These are phyloP conservation scores for Sebastes hubbsi DNA, from an alignment of 2,797 vertebrate genomes.

Conservation along the genomic window DNA sequence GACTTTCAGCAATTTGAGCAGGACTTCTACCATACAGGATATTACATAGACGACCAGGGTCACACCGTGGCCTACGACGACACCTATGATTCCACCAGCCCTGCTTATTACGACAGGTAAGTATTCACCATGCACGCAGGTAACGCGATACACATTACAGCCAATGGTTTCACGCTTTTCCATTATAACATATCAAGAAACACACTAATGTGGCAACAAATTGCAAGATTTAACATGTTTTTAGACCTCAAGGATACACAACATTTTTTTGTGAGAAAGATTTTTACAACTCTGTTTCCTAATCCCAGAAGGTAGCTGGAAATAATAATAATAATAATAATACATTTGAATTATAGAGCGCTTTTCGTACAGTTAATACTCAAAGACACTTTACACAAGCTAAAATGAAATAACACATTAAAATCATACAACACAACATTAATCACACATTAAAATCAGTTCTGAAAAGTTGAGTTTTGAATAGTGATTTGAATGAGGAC, in stretches of 20 bases:
- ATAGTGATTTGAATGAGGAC: too few relatives aligned
- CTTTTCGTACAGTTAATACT: too few relatives aligned
- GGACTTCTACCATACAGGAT: conserved; percentile 90
- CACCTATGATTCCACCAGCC: background rate
- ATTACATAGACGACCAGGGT: conserved; percentile 82
- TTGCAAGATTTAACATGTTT: background rate
- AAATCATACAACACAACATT: too few relatives aligned
- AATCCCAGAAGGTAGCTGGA: background rate
- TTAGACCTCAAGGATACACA: background rate
- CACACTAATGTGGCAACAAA: background rate
- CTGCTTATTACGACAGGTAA: conserved; percentile 13
- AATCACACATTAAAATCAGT: too few relatives aligned
- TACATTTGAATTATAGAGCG: too few relatives aligned
- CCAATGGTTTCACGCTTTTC: background rate
- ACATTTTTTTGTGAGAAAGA: background rate
- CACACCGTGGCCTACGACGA: conserved; percentile 51
- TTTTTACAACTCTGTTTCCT: background rate
- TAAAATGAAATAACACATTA: too few relatives aligned
- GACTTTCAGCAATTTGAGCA: conserved; percentile 82
- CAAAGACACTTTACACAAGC: too few relatives aligned
- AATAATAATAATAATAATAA: too few relatives aligned
- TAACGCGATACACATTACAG: too few relatives aligned
- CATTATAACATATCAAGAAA: background rate
- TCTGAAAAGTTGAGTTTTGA: too few relatives aligned
- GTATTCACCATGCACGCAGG: background rate